Evolutionary conservation across 2,113 vertebrate genomes (phyloP), one percentile per base, ranked within the genome.

Genomic region (Noctilio leporinus): DNA sequence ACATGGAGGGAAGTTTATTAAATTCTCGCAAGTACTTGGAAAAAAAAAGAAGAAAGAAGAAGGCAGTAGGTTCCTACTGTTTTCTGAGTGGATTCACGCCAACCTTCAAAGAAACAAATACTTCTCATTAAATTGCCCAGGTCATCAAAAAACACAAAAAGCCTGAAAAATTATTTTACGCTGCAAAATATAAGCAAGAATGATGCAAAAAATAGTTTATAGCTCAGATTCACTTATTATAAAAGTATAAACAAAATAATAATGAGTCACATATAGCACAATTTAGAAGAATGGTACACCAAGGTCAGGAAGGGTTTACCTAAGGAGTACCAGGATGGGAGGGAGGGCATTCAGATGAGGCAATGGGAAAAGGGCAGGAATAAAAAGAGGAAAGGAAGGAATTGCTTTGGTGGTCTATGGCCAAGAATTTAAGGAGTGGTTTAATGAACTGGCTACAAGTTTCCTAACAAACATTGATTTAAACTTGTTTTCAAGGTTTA

Each of bases 351-450:
- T 62, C 38, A 86, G 62, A 86, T 11, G 55, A 64, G 45, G 4
- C 26, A 75, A 3, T 55, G 17, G 28, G 15, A 55, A 47, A 81
- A 73, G 55, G 38, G 19, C 70, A 33, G 16, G 16, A 64, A 40
- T 33, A 22, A 67, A n/a, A 35, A 15, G 10, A 75, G 7, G 20
- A 33, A 65, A 84, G 62, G 9, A 51, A 45, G 14, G 17, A 47
- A 55, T 67, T 75, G 14, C 4, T 57, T 70, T 30, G 24, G 28
- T 9, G 7, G 10, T 1, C 35, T 33, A 7, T 82, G 43, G 67
- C 26, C 84, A 95, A 89, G 86, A 84, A 91, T 86, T 67, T 86
- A 53, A 86, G 83, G 59, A 77, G 90, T 67, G 30, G 17, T 51
- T 93, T 95, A 40, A 89, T 76, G 14, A 86, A 53, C 43, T 77